These are phyloP conservation scores for Stenotaenia linearis DNA, from an alignment of 2,888 invertebrate genomes.

Conservation along the genomic window DNA sequence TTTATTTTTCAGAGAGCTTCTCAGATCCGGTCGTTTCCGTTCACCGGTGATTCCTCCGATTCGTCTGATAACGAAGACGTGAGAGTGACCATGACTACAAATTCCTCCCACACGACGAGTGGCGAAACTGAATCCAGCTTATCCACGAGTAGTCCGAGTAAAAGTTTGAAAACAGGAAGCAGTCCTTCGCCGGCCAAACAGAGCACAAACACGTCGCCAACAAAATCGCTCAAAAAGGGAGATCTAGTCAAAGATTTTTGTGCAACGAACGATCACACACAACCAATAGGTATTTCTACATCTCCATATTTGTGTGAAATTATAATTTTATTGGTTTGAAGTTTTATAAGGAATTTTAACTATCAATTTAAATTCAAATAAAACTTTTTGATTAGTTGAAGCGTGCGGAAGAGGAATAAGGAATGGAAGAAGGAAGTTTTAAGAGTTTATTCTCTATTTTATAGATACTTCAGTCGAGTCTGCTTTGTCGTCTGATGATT, in stretches of 20 bases:
- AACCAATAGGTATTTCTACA: background rate
- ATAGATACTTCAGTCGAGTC: conserved; percentile 71
- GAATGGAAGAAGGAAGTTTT: background rate
- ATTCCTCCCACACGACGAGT: conserved; percentile 40
- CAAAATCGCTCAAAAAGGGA: conserved; percentile 44
- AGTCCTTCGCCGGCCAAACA: conserved; percentile 39
- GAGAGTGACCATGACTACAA: conserved; percentile 39
- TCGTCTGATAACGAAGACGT: conserved; percentile 85
- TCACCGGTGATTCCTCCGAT: conserved; percentile 90
- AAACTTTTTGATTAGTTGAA: background rate
- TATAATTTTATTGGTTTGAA: too few species aligned
- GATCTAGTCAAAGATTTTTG: conserved; percentile 32
- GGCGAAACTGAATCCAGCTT: conserved; percentile 40
- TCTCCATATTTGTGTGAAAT: too few species aligned
- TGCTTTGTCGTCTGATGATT: conserved; percentile 92
- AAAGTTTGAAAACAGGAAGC: conserved; percentile 35
- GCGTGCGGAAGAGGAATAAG: too few species aligned
- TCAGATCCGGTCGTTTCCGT: conserved; percentile 92
- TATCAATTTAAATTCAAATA: background rate
- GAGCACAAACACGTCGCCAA: conserved; percentile 38
- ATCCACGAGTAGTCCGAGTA: conserved; percentile 39
- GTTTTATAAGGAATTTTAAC: too few species aligned
- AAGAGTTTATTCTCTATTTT: conserved; percentile 40
- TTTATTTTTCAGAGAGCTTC: conserved; percentile 67
- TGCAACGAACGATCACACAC: background rate